Conservation (phyloP, 1,140 invertebrate species). For the Drosophila sturtevanti region DNA sequence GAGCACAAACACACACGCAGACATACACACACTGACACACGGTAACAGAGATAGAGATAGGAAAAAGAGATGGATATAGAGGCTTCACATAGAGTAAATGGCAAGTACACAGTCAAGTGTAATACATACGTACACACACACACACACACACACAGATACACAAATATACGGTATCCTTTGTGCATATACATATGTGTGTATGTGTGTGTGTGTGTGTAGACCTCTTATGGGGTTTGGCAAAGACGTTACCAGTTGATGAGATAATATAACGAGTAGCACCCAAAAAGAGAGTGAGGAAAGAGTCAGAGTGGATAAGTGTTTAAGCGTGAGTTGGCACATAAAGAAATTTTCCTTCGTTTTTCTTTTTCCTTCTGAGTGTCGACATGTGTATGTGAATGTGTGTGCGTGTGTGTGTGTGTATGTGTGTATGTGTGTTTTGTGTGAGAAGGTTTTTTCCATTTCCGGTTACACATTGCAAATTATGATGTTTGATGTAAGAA, state of each 20-base stretch:
- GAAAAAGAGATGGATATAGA: neutral
- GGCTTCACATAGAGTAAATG: slow-evolving; percentile 47
- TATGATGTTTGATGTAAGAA: slow-evolving; percentile 74
- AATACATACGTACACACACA: slow-evolving; percentile 39
- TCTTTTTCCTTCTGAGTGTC: slow-evolving; percentile 28
- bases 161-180: slow-evolving; percentile 34
- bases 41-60: neutral
- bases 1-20: slow-evolving; percentile 10
- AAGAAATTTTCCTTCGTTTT: slow-evolving; percentile 68
- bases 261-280: slow-evolving; percentile 74
- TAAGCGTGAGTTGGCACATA: slow-evolving; percentile 73
- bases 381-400: slow-evolving; percentile 6
- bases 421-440: slow-evolving; percentile 9
- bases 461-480: slow-evolving; percentile 72
- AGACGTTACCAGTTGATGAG: slow-evolving; percentile 71
- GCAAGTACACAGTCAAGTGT: slow-evolving; percentile 59
- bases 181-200: slow-evolving; percentile 31
- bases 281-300: slow-evolving; percentile 13
- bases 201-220: slow-evolving; percentile 38
- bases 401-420: neutral
- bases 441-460: slow-evolving; percentile 57
- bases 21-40: slow-evolving; percentile 21
- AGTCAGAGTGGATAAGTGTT: slow-evolving; percentile 75
- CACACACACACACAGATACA: slow-evolving; percentile 22
- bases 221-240: slow-evolving; percentile 59